A percentile compares a stretch with the other conserved stretches of the same genome.
These are phyloP conservation scores for Choloepus hoffmanni DNA, from an alignment of 2,113 vertebrate species.

Conservation along the genomic window DNA sequence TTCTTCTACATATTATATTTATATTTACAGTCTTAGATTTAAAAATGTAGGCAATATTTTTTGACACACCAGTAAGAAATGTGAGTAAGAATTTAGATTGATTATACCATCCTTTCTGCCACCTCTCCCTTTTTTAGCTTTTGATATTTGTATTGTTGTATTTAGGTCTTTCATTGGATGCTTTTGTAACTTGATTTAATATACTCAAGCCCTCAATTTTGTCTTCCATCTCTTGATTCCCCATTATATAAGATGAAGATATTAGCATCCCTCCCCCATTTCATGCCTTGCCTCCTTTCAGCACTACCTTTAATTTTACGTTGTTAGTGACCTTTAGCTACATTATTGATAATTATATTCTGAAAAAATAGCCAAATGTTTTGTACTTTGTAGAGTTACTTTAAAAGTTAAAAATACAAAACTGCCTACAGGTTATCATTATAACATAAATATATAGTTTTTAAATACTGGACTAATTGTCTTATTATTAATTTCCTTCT, in stretches of 20 bases:
- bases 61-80: background rate
- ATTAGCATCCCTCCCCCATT: background rate
- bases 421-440: background rate
- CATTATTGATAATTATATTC: background rate
- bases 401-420: background rate
- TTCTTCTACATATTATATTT: background rate
- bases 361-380: background rate
- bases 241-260: background rate
- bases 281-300: background rate
- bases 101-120: background rate
- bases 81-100: background rate
- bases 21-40: background rate
- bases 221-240: background rate
- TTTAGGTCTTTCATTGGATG: background rate
- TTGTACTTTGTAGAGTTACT: background rate
- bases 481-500: background rate
- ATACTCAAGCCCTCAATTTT: background rate
- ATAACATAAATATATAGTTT: background rate
- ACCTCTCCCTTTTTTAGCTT: background rate
- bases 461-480: background rate
- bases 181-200: background rate
- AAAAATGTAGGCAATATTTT: background rate
- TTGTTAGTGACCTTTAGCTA: background rate
- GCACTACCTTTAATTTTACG: background rate
- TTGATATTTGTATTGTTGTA: background rate